phyloP scores from a whole-genome alignment of 2,797 vertebrate genomes.

The Leuciscus waleckii region DNA sequence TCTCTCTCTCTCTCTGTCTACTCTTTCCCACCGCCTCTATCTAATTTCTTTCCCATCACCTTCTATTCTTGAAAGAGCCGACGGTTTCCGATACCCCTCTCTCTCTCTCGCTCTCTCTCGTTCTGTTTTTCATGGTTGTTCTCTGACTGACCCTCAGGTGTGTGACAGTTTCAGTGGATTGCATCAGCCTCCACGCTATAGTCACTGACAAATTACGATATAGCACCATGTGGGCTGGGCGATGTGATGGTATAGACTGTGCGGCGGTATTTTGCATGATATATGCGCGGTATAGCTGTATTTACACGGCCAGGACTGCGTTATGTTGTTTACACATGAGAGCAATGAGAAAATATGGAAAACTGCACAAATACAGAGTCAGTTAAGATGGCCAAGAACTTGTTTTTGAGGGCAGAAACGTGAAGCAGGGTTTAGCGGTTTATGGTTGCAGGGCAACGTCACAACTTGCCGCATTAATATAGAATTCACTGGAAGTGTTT shows the following conservation, averaged over 20 bases:
- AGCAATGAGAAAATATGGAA: background rate
- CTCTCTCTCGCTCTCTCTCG: slow-evolving; percentile 1
- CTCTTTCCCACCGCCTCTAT: slow-evolving; percentile 34
- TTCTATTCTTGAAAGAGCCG: slow-evolving; percentile 40
- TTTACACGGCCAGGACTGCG: background rate
- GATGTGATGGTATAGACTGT: background rate
- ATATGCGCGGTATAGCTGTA: background rate
- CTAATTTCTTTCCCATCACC: slow-evolving; percentile 46
- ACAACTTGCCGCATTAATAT: background rate
- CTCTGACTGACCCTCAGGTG: slow-evolving; percentile 55
- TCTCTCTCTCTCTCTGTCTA: slow-evolving; percentile 27
- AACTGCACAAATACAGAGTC: background rate
- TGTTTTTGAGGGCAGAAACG: background rate
- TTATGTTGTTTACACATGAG: slow-evolving; percentile 11
- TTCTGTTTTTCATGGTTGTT: slow-evolving; percentile 42
- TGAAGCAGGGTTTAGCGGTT: background rate
- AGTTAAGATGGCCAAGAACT: background rate
- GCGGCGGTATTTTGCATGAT: background rate
- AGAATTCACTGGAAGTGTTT: background rate
- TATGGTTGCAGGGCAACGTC: slow-evolving; percentile 11
- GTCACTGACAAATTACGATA: slow-evolving; percentile 23
- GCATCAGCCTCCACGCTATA: slow-evolving; percentile 58
- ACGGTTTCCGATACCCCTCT: background rate
- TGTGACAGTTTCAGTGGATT: slow-evolving; percentile 61
- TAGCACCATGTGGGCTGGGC: background rate